These are phyloP conservation scores for Drosophila tristis DNA, from an alignment of 1,140 invertebrate species.

Conservation along the genomic window DNA sequence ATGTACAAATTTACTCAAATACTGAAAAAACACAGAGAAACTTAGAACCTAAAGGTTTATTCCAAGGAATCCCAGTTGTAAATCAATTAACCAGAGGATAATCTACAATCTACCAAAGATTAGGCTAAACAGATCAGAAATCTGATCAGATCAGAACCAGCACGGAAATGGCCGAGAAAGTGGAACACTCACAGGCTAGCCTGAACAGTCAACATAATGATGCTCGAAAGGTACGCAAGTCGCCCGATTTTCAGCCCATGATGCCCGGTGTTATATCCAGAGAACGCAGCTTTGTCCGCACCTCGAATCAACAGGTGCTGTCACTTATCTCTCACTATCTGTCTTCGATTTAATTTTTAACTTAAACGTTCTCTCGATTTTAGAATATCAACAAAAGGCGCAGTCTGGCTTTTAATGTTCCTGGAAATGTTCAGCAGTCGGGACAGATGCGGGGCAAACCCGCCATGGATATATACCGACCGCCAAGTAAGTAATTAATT, in stretches of 20 bases:
- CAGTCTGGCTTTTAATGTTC: slow-evolving; percentile 82
- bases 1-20: slow-evolving; percentile 82
- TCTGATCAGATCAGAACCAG: slow-evolving; percentile 30
- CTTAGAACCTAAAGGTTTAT: slow-evolving; percentile 23
- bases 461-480: slow-evolving; percentile 93
- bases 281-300: slow-evolving; percentile 87
- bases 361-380: slow-evolving; percentile 1
- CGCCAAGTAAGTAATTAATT: slow-evolving; percentile 88
- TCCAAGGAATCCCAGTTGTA: slow-evolving; percentile 42
- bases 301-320: slow-evolving; percentile 85
- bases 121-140: slow-evolving; percentile 50
- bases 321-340: not conserved
- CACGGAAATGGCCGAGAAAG: slow-evolving; percentile 73
- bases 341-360: no score
- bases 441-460: slow-evolving; percentile 88
- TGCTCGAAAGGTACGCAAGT: slow-evolving; percentile 76
- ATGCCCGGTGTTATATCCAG: slow-evolving; percentile 85
- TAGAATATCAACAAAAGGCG: slow-evolving; percentile 82
- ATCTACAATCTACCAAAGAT: slow-evolving; percentile 63
- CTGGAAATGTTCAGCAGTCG: slow-evolving; percentile 60
- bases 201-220: slow-evolving; percentile 69
- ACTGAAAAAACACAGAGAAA: slow-evolving; percentile 62
- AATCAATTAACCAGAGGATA: slow-evolving; percentile 39
- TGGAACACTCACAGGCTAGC: slow-evolving; percentile 69
- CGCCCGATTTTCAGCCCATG: slow-evolving; percentile 76